These are phyloP conservation scores for Neosilurus mollespiculum DNA, from an alignment of 2,797 vertebrate genomes.

Conservation along the genomic window DNA sequence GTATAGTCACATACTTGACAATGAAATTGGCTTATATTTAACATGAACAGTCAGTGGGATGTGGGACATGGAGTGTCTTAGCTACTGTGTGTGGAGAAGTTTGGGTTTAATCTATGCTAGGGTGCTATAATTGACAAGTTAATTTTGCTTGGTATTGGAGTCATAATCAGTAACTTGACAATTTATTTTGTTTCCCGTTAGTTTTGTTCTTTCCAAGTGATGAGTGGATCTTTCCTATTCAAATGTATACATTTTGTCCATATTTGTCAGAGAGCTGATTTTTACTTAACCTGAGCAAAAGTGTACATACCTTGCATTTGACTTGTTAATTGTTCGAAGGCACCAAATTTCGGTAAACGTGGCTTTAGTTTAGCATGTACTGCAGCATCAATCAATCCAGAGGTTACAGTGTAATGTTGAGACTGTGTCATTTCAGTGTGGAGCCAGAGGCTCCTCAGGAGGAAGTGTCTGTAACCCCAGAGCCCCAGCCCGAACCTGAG, in stretches of 20 bases:
- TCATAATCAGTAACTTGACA: not conserved
- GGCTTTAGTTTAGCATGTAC: not conserved
- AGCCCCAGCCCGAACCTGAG: conserved; percentile 81
- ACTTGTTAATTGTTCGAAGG: not conserved
- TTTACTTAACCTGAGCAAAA: not conserved
- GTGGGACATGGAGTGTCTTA: not conserved
- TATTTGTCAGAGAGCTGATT: not conserved
- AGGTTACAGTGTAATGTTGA: not conserved
- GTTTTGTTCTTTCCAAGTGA: not conserved
- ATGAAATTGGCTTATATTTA: not conserved
- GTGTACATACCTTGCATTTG: not conserved
- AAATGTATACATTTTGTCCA: not conserved
- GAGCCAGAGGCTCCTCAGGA: conserved; percentile 85
- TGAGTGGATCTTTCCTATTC: not conserved
- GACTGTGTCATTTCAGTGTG: conserved; percentile 67
- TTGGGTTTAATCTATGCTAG: not conserved
- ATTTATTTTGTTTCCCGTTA: not conserved
- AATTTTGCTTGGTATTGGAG: not conserved
- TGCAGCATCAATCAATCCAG: not conserved
- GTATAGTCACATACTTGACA: too few relatives aligned
- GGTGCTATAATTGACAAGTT: not conserved
- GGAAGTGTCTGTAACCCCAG: conserved; percentile 77
- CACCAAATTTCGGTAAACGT: not conserved
- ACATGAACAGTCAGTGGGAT: not conserved
- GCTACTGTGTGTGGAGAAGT: not conserved